phyloP scores from a whole-genome alignment of 2,797 vertebrate species.

The Sardinella longiceps region DNA sequence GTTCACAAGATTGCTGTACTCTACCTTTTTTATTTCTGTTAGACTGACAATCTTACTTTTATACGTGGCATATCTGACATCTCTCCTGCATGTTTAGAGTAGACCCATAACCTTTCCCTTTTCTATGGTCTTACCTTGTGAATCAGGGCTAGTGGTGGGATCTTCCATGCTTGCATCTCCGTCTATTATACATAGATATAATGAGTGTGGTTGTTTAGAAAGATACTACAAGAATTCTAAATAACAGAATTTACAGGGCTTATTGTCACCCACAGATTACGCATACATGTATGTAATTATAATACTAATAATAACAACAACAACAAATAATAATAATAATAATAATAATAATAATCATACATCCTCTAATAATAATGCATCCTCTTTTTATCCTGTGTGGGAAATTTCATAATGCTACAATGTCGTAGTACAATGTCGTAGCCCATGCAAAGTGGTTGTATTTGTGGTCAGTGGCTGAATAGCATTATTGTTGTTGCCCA shows the following conservation, averaged over 20 bases:
- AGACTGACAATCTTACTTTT: not conserved
- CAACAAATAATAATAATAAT: too few relatives aligned
- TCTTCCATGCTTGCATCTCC: conserved; percentile 45
- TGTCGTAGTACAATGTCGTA: too few relatives aligned
- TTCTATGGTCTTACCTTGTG: conserved; percentile 39
- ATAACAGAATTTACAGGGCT: too few relatives aligned
- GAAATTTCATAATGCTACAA: too few relatives aligned
- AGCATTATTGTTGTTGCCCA: not conserved
- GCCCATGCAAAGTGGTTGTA: not conserved
- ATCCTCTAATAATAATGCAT: too few relatives aligned
- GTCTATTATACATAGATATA: conserved; percentile 18
- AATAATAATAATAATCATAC: too few relatives aligned
- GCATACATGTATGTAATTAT: too few relatives aligned
- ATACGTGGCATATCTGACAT: not conserved
- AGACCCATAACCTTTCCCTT: not conserved
- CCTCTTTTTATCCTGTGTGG: too few relatives aligned
- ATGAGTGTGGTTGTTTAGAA: not conserved
- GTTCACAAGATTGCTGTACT: not conserved
- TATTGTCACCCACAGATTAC: too few relatives aligned
- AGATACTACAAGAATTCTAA: not conserved
- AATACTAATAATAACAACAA: too few relatives aligned
- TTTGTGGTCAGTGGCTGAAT: not conserved
- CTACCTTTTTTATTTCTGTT: too few relatives aligned
- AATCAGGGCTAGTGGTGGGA: conserved; percentile 44
- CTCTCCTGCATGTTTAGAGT: not conserved